Evolutionary conservation across 35 echinoderm and acorn worm species (phyloP), one percentile per base, ranked within the genome.

Genomic region (Holothuria glaberrima): DNA sequence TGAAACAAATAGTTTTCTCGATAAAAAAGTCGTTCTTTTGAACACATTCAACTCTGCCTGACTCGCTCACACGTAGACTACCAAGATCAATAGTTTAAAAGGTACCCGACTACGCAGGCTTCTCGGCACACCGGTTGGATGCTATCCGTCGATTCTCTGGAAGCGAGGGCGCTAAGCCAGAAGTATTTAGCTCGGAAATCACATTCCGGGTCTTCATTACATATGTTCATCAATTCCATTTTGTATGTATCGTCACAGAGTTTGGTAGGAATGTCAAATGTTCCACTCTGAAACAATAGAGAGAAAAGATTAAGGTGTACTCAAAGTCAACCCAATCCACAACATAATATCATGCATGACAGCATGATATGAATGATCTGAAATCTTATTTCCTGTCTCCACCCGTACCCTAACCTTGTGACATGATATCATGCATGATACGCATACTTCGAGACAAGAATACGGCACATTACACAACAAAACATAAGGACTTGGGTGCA

Each of bases 101-200:
- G 85, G 30, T 87, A 87, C 41, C 44, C 85, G 30, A 87, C 62
- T 71, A 87, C 85, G 67, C 85, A 87, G 36, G 85, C 59, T 34
- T 87, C 20, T 46, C 36, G 66, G 30, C 85, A 87, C 10, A 70
- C 61, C 25, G 60, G 35, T 52, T 70, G 36, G 9, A 21, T 35
- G 12, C 41, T n/a, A 13, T 20, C 33, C 5, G 44, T 26, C 25
- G 85, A 21, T 67, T 18, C 54, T 50, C 85, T 67, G 22, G 85
- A 87, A 69, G 66, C 62, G 60, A 87, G 31, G 60, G 85, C 85
- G 85, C 85, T 87, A 35, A 87, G 67, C 85, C 85, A 87, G 85
- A 87, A 87, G 67, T 87, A 87, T 87, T 87, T 87, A 71, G 85
- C 85, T 69, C 65, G 60, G 60, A 71, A 69, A 69, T 71, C 65